phyloP scores from a whole-genome alignment of 2,888 invertebrate genomes.

The Caenorhabditis japonica region DNA sequence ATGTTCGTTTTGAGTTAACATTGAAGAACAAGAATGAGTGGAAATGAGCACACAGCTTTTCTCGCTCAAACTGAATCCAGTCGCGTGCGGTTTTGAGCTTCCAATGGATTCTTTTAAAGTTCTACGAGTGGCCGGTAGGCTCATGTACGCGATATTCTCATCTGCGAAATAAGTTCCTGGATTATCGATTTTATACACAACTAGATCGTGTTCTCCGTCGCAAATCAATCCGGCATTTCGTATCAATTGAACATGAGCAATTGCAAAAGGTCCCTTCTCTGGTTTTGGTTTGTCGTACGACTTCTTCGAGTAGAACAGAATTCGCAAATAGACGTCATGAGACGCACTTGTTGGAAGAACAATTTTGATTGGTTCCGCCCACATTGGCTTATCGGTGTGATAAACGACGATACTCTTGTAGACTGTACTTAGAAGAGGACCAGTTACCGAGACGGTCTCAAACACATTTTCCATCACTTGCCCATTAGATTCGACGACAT shows the following conservation, averaged over 20 bases:
- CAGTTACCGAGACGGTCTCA: constrained; percentile 60
- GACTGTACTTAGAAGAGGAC: constrained; percentile 33
- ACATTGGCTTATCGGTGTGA: constrained; percentile 93
- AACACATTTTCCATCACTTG: constrained; percentile 65
- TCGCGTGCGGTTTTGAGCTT: constrained; percentile 57
- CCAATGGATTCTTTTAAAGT: constrained; percentile 51
- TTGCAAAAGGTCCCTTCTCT: constrained; percentile 71
- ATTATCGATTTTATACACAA: constrained; percentile 82
- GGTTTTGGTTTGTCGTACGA: constrained; percentile 81
- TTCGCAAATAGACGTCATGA: constrained; percentile 88
- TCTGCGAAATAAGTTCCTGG: constrained; percentile 49
- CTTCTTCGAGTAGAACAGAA: constrained; percentile 84
- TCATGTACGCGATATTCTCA: constrained; percentile 49
- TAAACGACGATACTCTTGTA: constrained; percentile 86
- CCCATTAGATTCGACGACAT: constrained; percentile 88
- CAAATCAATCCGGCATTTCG: constrained; percentile 81
- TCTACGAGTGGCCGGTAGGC: constrained; percentile 52
- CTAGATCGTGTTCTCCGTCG: constrained; percentile 85
- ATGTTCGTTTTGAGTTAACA: constrained; percentile 60
- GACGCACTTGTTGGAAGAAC: constrained; percentile 89
- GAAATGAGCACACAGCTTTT: constrained; percentile 59
- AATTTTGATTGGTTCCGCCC: constrained; percentile 92
- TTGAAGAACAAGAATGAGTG: constrained; percentile 58
- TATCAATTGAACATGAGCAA: constrained; percentile 67
- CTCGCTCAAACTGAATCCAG: constrained; percentile 60